These are phyloP conservation scores for Notiomystis cincta DNA, from an alignment of 2,113 vertebrate species.

Conservation along the genomic window DNA sequence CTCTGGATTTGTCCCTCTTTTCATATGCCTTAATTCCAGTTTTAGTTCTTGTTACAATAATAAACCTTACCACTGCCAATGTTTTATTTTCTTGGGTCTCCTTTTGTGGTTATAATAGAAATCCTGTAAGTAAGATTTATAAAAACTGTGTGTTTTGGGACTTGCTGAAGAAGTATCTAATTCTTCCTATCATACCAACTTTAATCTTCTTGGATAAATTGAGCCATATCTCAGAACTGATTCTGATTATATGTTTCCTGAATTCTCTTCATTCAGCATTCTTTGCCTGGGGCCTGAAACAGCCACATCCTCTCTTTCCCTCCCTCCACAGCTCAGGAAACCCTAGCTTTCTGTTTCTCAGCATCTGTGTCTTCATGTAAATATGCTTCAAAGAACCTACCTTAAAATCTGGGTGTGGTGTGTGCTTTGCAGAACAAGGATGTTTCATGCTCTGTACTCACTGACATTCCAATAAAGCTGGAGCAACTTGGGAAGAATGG, in stretches of 20 bases:
- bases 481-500: not conserved
- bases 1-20: not conserved
- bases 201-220: conserved; percentile 30
- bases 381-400: not conserved
- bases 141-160: not conserved
- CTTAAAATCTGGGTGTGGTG: not conserved
- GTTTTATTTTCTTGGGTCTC: not conserved
- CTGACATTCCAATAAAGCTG: not conserved
- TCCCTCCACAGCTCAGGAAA: not conserved
- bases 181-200: not conserved
- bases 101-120: conserved; percentile 24
- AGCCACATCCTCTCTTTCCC: not conserved
- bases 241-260: conserved; percentile 32
- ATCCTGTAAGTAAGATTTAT: not conserved
- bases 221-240: conserved; percentile 1
- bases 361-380: not conserved
- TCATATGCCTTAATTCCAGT: not conserved
- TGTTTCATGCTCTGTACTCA: not conserved
- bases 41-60: not conserved
- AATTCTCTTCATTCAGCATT: not conserved
- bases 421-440: not conserved
- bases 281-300: conserved; percentile 6
- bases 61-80: not conserved
- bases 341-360: not conserved
- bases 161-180: not conserved